phyloP scores from a whole-genome alignment of 2,797 vertebrate species.

The Aythya fuligula region DNA sequence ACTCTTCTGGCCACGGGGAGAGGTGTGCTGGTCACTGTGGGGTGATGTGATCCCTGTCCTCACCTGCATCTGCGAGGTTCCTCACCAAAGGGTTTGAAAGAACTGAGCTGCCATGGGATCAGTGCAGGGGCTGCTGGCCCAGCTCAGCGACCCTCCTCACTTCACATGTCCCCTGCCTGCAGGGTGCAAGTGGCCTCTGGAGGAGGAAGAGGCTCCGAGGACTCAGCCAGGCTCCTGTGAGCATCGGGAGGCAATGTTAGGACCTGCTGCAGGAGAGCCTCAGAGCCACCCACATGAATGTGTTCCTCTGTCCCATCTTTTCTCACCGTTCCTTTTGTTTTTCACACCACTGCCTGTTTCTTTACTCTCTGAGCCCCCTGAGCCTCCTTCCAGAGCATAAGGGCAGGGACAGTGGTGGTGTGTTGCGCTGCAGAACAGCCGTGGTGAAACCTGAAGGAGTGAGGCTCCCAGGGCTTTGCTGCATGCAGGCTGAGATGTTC shows the following conservation, averaged over 20 bases:
- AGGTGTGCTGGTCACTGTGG: not conserved
- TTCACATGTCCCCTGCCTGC: not conserved
- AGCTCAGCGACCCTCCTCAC: not conserved
- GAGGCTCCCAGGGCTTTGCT: not conserved
- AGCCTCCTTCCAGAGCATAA: accelerated
- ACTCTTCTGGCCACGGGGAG: not conserved
- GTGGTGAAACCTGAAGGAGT: accelerated
- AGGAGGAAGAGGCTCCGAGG: not conserved
- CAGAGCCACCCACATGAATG: not conserved
- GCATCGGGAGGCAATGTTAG: too few relatives aligned
- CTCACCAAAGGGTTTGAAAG: not conserved
- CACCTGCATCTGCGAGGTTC: not conserved
- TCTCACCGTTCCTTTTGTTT: not conserved
- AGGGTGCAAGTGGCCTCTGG: not conserved
- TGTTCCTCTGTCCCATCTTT: not conserved
- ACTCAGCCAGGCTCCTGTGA: not conserved
- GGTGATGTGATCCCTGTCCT: not conserved
- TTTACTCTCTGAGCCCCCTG: not conserved
- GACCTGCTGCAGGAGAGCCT: not conserved
- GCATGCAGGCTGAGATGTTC: not conserved
- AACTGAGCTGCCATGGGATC: not conserved
- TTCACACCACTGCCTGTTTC: not conserved
- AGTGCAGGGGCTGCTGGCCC: not conserved
- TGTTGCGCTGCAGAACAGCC: not conserved
- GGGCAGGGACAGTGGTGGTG: not conserved